Evolutionary conservation across 2,113 vertebrate species (phyloP), one percentile per base, ranked within the genome.

Genomic region (Pedionomus torquatus): DNA sequence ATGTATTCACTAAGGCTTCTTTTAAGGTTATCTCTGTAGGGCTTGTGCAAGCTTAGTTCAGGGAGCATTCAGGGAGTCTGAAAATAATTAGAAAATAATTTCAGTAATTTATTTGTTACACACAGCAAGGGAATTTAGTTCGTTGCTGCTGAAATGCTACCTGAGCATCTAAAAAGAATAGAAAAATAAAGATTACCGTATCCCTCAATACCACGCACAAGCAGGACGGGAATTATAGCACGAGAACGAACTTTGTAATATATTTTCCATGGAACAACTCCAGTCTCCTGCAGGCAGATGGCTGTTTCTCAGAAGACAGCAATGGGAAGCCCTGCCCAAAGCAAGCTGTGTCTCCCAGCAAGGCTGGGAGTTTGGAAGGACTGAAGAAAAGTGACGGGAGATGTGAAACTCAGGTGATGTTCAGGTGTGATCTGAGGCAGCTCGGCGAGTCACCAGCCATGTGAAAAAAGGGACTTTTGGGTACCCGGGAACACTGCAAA

Each of bases 361-460:
- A 66, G 58, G 81, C 41, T 20, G 75, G 75, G 39, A 30, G 16
- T 25, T 58, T 30, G 58, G 51, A 26, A 23, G 39, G 28, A n/a
- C 13, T 17, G 19, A 12, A 12, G 58, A 52, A 35, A 48, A 48
- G 33, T 3, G 46, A 7, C 9, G 4, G 48, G 54, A 55, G 63
- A 43, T 43, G 74, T 1, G 8, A 17, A 41, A 12, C 54, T 85
- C 37, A 11, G 48, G 77, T 44, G 68, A n/a, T 25, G 60, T 21
- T 66, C 58, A 81, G 74, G 70, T 65, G 30, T 10, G 79, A 85
- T 17, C 24, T 23, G 44, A 31, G 31, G 0, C 0, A 0, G 44
- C 46, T 65, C 65, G 3, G 33, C 3, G 83, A 81, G 75, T 43
- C 55, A 57, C 41, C 10, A 63, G 55, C 70, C 0, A 0, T 4